Base-by-base conservation (phyloP, 1,140 invertebrate species). In the Melanaphis sacchari region DNA sequence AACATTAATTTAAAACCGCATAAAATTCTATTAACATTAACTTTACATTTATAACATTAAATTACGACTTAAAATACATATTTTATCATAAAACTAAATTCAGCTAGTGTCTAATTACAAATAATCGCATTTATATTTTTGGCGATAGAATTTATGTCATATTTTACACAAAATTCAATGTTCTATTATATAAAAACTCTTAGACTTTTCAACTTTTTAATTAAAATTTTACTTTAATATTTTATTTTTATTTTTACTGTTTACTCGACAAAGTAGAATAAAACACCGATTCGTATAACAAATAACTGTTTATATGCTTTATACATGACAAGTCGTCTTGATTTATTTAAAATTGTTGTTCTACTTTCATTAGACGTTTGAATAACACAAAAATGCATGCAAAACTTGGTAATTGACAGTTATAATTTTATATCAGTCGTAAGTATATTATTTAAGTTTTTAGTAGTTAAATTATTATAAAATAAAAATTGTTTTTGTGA, bases 261-360 rank as follows among this genome's bases (percentile, higher is more conserved):
- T 76, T 76, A 76, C 59, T 76, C 31, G 31, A 18, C 4, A n/a
- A 76, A 76, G 59, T 76, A 76, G 59, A n/a, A 76, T n/a, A 76
- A 76, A 76, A 76, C 59, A 76, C 59, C 31, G 15, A 76, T 76
- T 76, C 4, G 59, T 76, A 76, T n/a, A 76, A 76, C 59, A 76
- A 76, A 76, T 76, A 76, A 76, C 59, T 76, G 59, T 76, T 76
- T 21, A 76, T 36, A 76, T 76, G 15, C 31, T 76, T 76, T 76
- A 76, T 76, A 76, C 59, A 76, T 76, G 59, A 76, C 59, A 76
- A 76, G 59, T 76, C 59, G 59, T 76, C n/a, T n/a, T 76, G 59
- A 76, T 76, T 76, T n/a, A 76, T 76, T 36, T 76, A 76, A 76
- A 76, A 76, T 76, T 76, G n/a, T n/a, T 76, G 59, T 76, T 76